A percentile compares a stretch with the other conserved stretches of the same genome.
These are phyloP conservation scores for Dicrostonyx torquatus DNA, from an alignment of 2,797 vertebrate species.

Conservation along the genomic window DNA sequence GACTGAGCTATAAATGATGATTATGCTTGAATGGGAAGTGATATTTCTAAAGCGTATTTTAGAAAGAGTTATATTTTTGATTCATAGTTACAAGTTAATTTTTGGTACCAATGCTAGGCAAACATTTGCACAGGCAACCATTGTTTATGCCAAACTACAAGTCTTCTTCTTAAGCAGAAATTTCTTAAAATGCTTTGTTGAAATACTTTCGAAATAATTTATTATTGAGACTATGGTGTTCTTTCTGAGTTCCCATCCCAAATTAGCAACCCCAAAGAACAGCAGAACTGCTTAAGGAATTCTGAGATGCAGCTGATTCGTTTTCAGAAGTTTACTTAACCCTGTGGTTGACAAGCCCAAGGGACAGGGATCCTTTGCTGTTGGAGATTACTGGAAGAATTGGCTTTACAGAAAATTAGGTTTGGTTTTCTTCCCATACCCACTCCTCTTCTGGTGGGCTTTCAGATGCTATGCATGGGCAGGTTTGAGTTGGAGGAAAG, in stretches of 20 bases:
- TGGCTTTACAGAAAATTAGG: constrained; percentile 1
- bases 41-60: background rate
- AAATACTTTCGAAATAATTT: constrained; percentile 44
- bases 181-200: background rate
- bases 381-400: background rate
- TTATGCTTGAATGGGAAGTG: constrained; percentile 20
- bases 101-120: background rate
- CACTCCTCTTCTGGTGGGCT: background rate
- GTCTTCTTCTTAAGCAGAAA: background rate
- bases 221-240: background rate
- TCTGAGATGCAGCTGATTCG: constrained; percentile 18
- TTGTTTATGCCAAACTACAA: background rate
- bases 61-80: constrained; percentile 28
- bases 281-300: background rate
- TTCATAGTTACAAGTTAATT: constrained; percentile 18
- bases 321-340: constrained; percentile 10
- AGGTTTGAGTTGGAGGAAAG: background rate
- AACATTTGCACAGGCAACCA: background rate
- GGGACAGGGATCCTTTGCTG: background rate
- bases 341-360: background rate
- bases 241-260: background rate
- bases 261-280: background rate
- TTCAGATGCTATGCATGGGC: background rate
- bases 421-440: background rate
- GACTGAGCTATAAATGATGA: background rate